These are phyloP conservation scores for Damaliscus lunatus DNA, from an alignment of 2,113 vertebrate species.

Conservation along the genomic window DNA sequence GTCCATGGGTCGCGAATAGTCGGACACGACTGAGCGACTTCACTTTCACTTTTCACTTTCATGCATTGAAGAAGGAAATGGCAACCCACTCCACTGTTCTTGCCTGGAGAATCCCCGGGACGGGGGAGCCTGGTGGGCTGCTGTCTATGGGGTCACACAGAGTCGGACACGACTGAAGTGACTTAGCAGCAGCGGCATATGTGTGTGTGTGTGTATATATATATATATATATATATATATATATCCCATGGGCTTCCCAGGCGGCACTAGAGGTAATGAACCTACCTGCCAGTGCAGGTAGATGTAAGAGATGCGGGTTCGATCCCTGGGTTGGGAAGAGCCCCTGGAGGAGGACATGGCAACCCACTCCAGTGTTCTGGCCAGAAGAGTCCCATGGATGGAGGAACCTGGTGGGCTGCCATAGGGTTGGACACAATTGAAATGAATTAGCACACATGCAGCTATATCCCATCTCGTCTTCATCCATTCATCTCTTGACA, in stretches of 20 bases:
- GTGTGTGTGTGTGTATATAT: no score
- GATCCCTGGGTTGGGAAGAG: neutral
- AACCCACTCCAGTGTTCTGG: neutral
- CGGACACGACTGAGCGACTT: no score
- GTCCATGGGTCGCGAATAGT: no score
- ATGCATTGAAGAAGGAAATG: no score
- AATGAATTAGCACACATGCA: neutral
- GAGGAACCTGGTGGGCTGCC: neutral
- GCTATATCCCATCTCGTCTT: neutral
- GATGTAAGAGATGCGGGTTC: neutral
- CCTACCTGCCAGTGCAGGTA: neutral
- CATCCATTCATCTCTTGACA: neutral
- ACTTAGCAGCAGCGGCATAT: no score
- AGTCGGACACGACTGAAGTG: no score
- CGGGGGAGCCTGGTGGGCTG: no score
- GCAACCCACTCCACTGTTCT: no score
- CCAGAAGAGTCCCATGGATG: neutral
- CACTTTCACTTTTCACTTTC: no score
- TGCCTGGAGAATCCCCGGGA: no score
- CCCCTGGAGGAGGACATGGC: neutral
- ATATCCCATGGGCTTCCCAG: neutral
- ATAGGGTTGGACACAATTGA: neutral
- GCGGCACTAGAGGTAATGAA: neutral
- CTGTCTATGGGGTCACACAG: no score
- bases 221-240: accelerated